Evolutionary conservation across 2,888 invertebrate genomes (phyloP), one percentile per base, ranked within the genome.

Genomic region (Chrysolina americana): DNA sequence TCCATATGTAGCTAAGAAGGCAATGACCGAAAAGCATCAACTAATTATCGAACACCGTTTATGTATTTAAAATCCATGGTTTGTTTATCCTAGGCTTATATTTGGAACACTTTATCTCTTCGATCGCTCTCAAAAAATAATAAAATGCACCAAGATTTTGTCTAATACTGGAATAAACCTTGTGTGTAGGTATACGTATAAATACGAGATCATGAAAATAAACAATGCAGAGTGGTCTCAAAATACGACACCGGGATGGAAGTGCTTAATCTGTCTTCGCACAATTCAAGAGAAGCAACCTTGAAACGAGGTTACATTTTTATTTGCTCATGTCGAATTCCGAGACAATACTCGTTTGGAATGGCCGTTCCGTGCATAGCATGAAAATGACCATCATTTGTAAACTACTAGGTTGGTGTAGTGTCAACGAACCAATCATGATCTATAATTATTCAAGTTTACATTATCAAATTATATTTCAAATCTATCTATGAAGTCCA

Each of bases 301-400:
- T 59, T 59, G 59, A 59, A 59, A 15, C 3, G 59, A 15, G n/a
- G 23, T 59, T 59, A 36, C 53, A 53, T 11, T 59, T 59, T 59
- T 59, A 28, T 36, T 8, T 15, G 28, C n/a, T 59, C 17, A 10
- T 59, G 13, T 28, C 9, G 36, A 59, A 59, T 36, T 59, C 59
- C 59, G 59, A 59, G 36, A 23, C 59, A 59, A 59, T 59, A 59
- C 59, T n/a, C 13, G 59, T 59, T 28, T 59, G 59, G n/a, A 59
- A 59, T 59, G 59, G 28, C n/a, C 8, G 23, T 59, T 28, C 23
- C 59, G 23, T 59, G 59, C 59, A 28, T 13, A 36, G 36, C 15
- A 59, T 59, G n/a, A 59, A 15, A 59, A 36, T 28, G 21, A 11
- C 19, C 48, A 53, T 10, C 13, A 13, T 21, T 21, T 11, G 4